Percentiles rank a stretch among this genome's conserved stretches.
phyloP scores from a whole-genome alignment of 2,113 vertebrate genomes.

The Blennius ocellaris region DNA sequence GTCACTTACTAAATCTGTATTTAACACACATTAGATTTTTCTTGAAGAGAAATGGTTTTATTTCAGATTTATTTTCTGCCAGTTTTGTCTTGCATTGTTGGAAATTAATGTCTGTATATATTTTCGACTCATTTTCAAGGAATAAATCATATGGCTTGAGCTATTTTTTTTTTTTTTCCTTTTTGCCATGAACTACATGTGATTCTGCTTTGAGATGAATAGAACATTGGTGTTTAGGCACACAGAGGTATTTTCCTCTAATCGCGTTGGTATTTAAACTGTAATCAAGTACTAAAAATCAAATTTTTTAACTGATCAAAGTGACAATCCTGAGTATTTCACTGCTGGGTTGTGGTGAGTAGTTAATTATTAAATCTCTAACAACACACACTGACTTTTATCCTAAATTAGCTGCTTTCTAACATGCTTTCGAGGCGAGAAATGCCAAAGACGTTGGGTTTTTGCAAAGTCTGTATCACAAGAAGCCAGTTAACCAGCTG shows the following conservation, averaged over 20 bases:
- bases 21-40: constrained; percentile 64
- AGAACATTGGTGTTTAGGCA: constrained; percentile 17
- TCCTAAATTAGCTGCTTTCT: constrained; percentile 47
- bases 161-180: constrained; percentile 39
- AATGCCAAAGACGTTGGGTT: constrained; percentile 53
- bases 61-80: constrained; percentile 66
- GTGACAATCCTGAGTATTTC: constrained; percentile 81
- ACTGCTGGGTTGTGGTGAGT: constrained; percentile 25
- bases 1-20: constrained; percentile 64
- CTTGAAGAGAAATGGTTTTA: constrained; percentile 64
- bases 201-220: constrained; percentile 43
- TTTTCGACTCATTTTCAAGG: constrained; percentile 74
- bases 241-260: constrained; percentile 12
- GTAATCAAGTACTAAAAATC: constrained; percentile 52
- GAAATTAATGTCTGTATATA: constrained; percentile 75
- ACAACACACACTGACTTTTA: constrained; percentile 21
- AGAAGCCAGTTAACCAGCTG: not conserved
- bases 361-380: constrained; percentile 14
- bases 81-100: constrained; percentile 67
- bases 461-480: not conserved
- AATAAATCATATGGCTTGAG: constrained; percentile 77
- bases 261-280: not conserved
- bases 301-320: constrained; percentile 48
- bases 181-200: constrained; percentile 57
- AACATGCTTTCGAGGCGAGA: constrained; percentile 51